phyloP scores from a whole-genome alignment of 2,888 invertebrate genomes.

The Nycteola revayana region DNA sequence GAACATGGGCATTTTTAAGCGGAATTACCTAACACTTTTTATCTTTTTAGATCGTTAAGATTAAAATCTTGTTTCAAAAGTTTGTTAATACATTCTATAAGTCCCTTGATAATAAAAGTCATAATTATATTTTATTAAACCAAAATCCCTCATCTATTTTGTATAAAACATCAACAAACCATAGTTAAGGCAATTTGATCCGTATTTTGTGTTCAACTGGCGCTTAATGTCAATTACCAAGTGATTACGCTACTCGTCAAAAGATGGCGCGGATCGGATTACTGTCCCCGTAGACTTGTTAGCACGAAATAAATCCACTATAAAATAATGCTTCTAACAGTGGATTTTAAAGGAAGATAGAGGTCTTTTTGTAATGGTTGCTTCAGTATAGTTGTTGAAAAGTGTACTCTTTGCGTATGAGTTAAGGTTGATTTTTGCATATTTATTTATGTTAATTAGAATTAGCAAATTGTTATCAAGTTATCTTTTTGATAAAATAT shows the following conservation, averaged over 20 bases:
- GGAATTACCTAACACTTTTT: no score
- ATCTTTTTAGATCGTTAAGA: no score
- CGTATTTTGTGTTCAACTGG: slow-evolving; percentile 39
- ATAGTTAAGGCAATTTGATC: slow-evolving; percentile 39
- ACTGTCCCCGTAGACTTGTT: slow-evolving; percentile 54
- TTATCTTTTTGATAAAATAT: slow-evolving; percentile 29
- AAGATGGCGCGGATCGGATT: slow-evolving; percentile 65
- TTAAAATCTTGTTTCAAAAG: no score
- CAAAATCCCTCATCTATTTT: no score
- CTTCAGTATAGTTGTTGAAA: neutral
- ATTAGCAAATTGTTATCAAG: slow-evolving; percentile 24
- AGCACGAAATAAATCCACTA: slow-evolving; percentile 20
- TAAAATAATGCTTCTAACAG: slow-evolving; percentile 16
- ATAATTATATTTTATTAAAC: no score
- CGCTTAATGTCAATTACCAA: slow-evolving; percentile 62
- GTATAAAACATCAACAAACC: slow-evolving; percentile 34
- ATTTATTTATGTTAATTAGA: slow-evolving; percentile 17
- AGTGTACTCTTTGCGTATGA: neutral
- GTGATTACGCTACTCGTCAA: slow-evolving; percentile 63
- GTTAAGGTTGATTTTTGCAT: slow-evolving; percentile 8
- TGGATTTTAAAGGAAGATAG: neutral
- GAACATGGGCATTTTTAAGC: no score
- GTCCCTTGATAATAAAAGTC: no score
- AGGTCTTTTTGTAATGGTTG: slow-evolving; percentile 13
- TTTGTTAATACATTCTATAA: no score